A percentile compares a stretch with the other conserved stretches of the same genome.
These are phyloP conservation scores for Wiebesia pumilae DNA, from an alignment of 1,140 invertebrate genomes.

Conservation along the genomic window DNA sequence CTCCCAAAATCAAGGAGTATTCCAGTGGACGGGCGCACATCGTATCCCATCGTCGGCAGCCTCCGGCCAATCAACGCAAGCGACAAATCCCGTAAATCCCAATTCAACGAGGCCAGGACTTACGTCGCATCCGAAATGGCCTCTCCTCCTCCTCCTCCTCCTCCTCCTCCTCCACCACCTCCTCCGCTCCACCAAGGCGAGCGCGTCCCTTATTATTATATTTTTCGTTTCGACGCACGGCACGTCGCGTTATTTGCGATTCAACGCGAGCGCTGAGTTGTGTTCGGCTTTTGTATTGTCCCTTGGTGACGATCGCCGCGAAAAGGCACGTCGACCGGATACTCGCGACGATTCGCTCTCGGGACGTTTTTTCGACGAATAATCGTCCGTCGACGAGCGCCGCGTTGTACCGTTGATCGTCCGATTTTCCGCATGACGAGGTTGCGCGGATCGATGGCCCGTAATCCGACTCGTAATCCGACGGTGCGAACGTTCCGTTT, in stretches of 20 bases:
- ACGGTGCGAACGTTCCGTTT: not conserved
- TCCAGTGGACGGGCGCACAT: no score
- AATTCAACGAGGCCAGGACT: not conserved
- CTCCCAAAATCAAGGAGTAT: no score
- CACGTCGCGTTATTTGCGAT: slow-evolving; percentile 13
- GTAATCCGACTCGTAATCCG: no score
- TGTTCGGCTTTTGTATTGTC: no score
- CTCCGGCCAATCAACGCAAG: no score
- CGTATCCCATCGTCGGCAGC: not conserved
- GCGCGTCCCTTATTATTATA: not conserved
- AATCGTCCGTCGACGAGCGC: not conserved
- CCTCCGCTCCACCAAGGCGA: no score
- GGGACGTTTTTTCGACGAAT: not conserved
- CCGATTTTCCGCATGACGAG: not conserved
- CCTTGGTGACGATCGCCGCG: no score
- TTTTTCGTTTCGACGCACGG: not conserved
- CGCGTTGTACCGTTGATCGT: slow-evolving; percentile 16
- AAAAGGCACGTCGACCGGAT: not conserved
- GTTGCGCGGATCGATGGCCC: not conserved
- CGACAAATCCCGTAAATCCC: no score
- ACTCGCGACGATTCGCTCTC: not conserved
- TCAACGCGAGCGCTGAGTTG: not conserved
- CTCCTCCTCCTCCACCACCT: no score
- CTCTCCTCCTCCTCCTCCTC: not conserved
- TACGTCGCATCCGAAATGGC: not conserved